phyloP scores from a whole-genome alignment of 1,140 invertebrate genomes.

The Holotrichia oblita region DNA sequence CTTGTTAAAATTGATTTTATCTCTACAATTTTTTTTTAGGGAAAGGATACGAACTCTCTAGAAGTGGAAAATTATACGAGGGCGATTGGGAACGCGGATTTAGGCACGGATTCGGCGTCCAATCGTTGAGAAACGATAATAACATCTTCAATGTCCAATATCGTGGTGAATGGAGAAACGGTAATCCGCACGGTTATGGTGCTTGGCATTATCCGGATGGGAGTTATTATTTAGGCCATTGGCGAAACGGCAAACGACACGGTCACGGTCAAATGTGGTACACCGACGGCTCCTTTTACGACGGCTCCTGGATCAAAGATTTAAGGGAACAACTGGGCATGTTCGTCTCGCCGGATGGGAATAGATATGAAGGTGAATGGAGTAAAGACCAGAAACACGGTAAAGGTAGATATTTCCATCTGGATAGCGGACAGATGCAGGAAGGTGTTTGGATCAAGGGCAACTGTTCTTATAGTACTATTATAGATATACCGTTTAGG shows the following conservation, averaged over 20 bases:
- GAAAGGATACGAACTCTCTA: constrained; percentile 50
- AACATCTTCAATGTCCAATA: constrained; percentile 62
- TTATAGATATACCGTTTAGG: constrained; percentile 66
- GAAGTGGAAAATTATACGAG: constrained; percentile 55
- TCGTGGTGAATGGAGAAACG: constrained; percentile 64
- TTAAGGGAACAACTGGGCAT: constrained; percentile 58
- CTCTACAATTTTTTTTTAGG: constrained; percentile 48
- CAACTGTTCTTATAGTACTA: constrained; percentile 63
- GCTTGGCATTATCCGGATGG: constrained; percentile 66
- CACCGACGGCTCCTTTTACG: constrained; percentile 65
- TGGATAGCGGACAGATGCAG: constrained; percentile 69
- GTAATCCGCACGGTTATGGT: constrained; percentile 66
- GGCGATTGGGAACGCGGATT: constrained; percentile 60
- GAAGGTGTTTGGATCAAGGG: constrained; percentile 67
- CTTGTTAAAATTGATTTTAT: neutral
- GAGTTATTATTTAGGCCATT: constrained; percentile 61
- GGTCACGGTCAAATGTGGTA: constrained; percentile 74
- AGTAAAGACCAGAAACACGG: constrained; percentile 66
- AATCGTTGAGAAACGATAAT: constrained; percentile 56
- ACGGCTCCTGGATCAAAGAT: constrained; percentile 66
- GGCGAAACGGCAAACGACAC: constrained; percentile 64
- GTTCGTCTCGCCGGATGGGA: constrained; percentile 62
- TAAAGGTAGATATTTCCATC: constrained; percentile 68
- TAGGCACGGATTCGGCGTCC: constrained; percentile 63
- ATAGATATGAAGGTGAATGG: constrained; percentile 72